Evolutionary conservation across 2,888 invertebrate species (phyloP).

Genomic region (Dusona sp.): DNA sequence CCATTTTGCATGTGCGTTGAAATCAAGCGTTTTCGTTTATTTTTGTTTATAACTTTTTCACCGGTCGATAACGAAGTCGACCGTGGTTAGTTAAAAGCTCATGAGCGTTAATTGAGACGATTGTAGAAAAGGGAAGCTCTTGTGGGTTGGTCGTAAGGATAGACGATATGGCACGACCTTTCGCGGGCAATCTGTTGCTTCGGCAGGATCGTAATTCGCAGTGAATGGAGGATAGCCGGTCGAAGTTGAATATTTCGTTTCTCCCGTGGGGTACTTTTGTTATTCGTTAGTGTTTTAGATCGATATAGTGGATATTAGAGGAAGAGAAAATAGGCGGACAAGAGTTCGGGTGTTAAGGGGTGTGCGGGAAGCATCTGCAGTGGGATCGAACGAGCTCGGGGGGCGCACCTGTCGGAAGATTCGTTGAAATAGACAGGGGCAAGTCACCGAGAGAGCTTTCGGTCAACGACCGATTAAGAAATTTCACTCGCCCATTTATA

Average conservation of each 20-base stretch:
- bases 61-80: constrained; percentile 17
- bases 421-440: constrained; percentile 56
- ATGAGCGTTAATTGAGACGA: constrained; percentile 22
- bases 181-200: constrained; percentile 74
- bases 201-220: constrained; percentile 37
- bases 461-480: constrained; percentile 46
- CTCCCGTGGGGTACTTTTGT: not conserved
- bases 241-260: not conserved
- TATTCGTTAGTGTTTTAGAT: not conserved
- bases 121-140: constrained; percentile 6
- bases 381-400: constrained; percentile 62
- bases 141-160: not conserved
- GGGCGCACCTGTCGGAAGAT: constrained; percentile 67
- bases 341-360: constrained; percentile 10
- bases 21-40: not conserved
- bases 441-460: constrained; percentile 53
- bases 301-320: constrained; percentile 27
- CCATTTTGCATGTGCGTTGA: constrained; percentile 74
- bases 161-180: constrained; percentile 24
- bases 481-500: not conserved
- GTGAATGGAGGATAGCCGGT: not conserved
- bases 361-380: constrained; percentile 50
- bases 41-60: not conserved
- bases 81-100: not conserved
- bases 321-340: not conserved